Base-by-base conservation (phyloP, 2,113 vertebrate genomes). In the Archocentrus centrarchus region DNA sequence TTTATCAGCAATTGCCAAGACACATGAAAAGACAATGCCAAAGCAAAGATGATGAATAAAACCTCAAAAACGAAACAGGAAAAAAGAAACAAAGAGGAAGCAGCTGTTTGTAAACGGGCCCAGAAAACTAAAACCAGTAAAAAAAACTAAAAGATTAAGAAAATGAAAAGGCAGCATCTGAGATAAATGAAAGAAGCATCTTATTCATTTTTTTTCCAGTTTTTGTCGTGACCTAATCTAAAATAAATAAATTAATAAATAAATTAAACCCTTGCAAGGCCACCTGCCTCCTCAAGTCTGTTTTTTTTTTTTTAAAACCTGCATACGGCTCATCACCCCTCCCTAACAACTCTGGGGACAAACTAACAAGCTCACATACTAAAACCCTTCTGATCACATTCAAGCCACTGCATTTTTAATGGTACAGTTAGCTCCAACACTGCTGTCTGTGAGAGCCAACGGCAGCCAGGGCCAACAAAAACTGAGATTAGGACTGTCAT, bases 401-500 rank as follows among this genome's bases (percentile, higher is more conserved):
- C 57, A 37, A 85, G 37, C 64, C 55, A 53, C 70, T 85, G 62
- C 81, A 88, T 89, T 84, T 90, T 81, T 91, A 92, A 93, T 88
- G 81, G 79, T 2, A 78, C 87, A 91, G 80, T 93, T 91, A 93
- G 80, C 83, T 83, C 60, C 78, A 77, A 82, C 58, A 41, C 53
- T 78, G 89, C 88, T 39, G 80, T 88, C 77, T 57, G 64, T 5
- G 61, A n/a, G 17, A 80, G 89, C 79, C 82, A 82, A 85, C 58
- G 2, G 77, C 82, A 73, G 83, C 83, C 81, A 20, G 75, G 39
- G 81, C 86, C 85, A 82, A 88, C 85, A 83, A 83, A 91, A 91
- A 86, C 88, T 85, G 73, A 80, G 79, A 88, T 93, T 86, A 88
- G 82, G 77, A 66, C 80, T 81, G 84, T 91, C 89, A 89, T 91